Evolutionary conservation across 2,797 vertebrate genomes (phyloP), one percentile per base, ranked within the genome.

Genomic region (Sparus aurata): DNA sequence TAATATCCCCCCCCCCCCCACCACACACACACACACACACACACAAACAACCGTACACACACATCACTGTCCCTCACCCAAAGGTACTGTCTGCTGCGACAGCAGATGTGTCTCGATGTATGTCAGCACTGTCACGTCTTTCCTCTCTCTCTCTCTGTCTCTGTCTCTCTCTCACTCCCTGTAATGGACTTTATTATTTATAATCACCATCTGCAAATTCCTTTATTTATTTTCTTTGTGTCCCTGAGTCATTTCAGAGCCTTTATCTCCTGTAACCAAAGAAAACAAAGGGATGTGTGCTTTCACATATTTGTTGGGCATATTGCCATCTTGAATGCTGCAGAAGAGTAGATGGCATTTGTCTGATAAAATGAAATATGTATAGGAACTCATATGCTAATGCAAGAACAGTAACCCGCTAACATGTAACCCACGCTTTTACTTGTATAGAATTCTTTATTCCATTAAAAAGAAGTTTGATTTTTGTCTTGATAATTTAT

Each of bases 151-250:
- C 15, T 46, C 16, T 58, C 12, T 52, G 61, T 64, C 62, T 43
- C 16, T 67, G 38, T 70, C 30, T 75, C 12, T 25, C 10, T 4
- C 12, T 45, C 3, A 15, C 12, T 54, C 12, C 41, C 55, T 69
- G 9, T 79, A 74, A 80, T 80, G 27, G 30, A 81, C 79, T 86
- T 75, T 49, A 72, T 80, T 70, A 84, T 90, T 87, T 74, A 84
- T 79, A 73, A 72, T 83, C 73, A 71, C 80, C 79, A 80, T 88
- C 83, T 88, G 75, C 77, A 85, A 79, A 84, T 61, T 80, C 43
- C 34, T 34, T 12, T 73, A 70, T 68, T 81, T 71, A 52, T 77
- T 27, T 27, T 64, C n/a, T 67, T 78, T 78, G 43, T 81, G 38
- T 67, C 38, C 9, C 47, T 65, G 38, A 69, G 64, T 64, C 59